Evolutionary conservation across 2,888 invertebrate genomes (phyloP), one percentile per base, ranked within the genome.

Genomic region (Parapristionchus giblindavisi): DNA sequence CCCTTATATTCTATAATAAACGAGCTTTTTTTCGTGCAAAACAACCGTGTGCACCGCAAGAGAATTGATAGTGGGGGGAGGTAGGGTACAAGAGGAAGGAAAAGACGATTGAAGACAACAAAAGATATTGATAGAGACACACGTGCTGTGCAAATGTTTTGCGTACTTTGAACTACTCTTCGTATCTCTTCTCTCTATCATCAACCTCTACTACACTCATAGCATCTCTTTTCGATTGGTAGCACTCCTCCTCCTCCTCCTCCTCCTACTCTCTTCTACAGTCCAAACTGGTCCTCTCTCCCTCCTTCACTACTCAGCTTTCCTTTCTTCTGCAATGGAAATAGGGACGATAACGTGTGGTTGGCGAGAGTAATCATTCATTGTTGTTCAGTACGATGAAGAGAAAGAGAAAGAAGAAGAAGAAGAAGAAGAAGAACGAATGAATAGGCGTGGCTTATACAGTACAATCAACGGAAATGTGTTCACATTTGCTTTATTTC

Each of bases 101-200:
- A 51, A 36, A 29, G 68, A 4, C 32, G 29, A 11, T 27, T 29
- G 38, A 51, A 17, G 70, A n/a, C 21, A 34, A 17, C 52, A 34
- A 52, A 36, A n/a, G 34, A 14, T 6, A 29, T 24, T 36, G 70
- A 40, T 21, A 40, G 38, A 56, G 40, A 68, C 43, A 34, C 68
- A 68, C 68, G 68, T 71, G 70, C 70, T 38, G 40, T 71, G 24
- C 70, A 24, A 32, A 56, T 56, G 70, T 71, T 34, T 40, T 56
- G 70, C 56, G 70, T 71, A 71, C 70, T 71, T 71, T 71, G 70
- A 71, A 71, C 70, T 56, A 29, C 38, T 71, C 56, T 56, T 48
- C 70, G 24, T 56, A 29, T 56, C 70, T 40, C 5, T 34, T 56
- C 70, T 52, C 36, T 52, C 34, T 51, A 21, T 24, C 29, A 32